Evolutionary conservation across 2,888 invertebrate species (phyloP).

Genomic region (Hecatera dysodea): DNA sequence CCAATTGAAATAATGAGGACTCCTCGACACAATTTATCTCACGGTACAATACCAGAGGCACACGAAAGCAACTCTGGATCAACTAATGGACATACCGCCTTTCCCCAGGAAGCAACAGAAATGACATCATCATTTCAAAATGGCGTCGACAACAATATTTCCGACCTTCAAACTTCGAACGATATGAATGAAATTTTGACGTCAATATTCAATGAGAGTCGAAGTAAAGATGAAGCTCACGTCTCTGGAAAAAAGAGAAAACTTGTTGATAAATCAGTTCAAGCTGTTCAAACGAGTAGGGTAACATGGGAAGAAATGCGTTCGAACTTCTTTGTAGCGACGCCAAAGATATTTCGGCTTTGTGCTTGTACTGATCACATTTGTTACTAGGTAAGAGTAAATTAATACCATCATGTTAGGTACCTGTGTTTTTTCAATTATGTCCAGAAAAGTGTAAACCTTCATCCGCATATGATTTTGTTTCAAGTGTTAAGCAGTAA

Average conservation of each 20-base stretch:
- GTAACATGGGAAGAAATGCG: slow-evolving; percentile 53
- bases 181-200: slow-evolving; percentile 43
- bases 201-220: slow-evolving; percentile 36
- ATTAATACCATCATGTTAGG: background rate
- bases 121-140: slow-evolving; percentile 16
- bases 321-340: slow-evolving; percentile 57
- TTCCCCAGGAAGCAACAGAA: background rate
- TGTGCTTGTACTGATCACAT: slow-evolving; percentile 58
- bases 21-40: slow-evolving; percentile 14
- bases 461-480: background rate
- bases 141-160: background rate
- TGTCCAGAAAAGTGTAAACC: background rate
- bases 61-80: background rate
- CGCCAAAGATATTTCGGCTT: slow-evolving; percentile 58
- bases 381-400: slow-evolving; percentile 20
- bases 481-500: background rate
- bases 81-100: background rate
- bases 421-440: background rate
- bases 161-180: slow-evolving; percentile 30
- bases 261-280: slow-evolving; percentile 37
- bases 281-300: slow-evolving; percentile 18
- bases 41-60: slow-evolving; percentile 11
- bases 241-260: slow-evolving; percentile 37
- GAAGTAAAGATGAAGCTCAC: background rate
- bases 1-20: slow-evolving; percentile 38